Percentiles rank a stretch among this genome's conserved stretches.
Evolutionary conservation across 1,140 invertebrate species (phyloP).

Genomic region (Ruditapes philippinarum): DNA sequence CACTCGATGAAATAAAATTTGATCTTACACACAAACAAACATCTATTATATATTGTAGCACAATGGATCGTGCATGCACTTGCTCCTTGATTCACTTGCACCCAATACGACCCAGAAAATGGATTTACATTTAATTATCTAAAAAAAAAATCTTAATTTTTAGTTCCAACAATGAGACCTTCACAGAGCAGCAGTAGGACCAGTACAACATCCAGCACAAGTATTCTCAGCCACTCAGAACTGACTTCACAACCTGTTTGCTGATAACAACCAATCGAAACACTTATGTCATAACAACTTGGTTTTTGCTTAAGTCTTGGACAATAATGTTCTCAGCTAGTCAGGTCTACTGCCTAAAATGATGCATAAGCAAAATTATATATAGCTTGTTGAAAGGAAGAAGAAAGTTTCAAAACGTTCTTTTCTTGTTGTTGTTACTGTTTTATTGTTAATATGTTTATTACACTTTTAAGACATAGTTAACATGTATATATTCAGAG

Average conservation of each 20-base stretch:
- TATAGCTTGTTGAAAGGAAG: neutral
- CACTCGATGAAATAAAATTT: too few species aligned
- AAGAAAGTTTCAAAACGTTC: too few species aligned
- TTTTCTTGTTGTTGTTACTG: conserved; percentile 16
- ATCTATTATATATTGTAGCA: too few species aligned
- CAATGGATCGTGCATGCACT: too few species aligned
- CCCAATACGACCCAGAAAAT: too few species aligned
- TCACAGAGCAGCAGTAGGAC: neutral
- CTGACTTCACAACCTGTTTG: conserved; percentile 49
- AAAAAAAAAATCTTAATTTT: too few species aligned
- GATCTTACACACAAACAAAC: too few species aligned
- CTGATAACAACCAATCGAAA: conserved; percentile 40
- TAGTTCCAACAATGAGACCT: conserved; percentile 55
- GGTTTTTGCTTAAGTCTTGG: neutral
- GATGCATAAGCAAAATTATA: neutral
- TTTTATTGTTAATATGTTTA: neutral
- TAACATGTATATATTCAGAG: neutral
- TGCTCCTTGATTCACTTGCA: too few species aligned
- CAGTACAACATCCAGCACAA: neutral
- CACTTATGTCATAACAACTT: neutral
- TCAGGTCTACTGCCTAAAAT: conserved; percentile 1
- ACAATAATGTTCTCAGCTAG: neutral
- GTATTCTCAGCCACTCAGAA: conserved; percentile 42
- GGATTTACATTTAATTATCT: too few species aligned
- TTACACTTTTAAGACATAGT: neutral